A percentile compares a stretch with the other conserved stretches of the same genome.
phyloP scores from a whole-genome alignment of 2,113 vertebrate species.

The Sinocyclocheilus anshuiensis region DNA sequence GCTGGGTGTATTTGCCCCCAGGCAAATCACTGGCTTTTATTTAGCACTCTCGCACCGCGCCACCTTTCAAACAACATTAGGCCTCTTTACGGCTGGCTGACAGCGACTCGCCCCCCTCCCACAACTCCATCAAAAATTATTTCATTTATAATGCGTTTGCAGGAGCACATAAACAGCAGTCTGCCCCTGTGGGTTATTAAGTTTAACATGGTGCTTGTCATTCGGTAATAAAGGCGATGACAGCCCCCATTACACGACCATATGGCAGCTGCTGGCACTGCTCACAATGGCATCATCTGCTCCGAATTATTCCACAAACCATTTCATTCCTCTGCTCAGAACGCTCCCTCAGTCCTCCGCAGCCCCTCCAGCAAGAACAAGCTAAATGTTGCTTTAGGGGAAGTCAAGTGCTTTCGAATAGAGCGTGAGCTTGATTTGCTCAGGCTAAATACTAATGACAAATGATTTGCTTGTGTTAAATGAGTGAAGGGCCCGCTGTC shows the following conservation, averaged over 20 bases:
- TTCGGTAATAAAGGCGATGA: constrained; percentile 81
- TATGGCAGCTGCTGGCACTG: constrained; percentile 77
- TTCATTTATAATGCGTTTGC: constrained; percentile 58
- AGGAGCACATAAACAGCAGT: constrained; percentile 75
- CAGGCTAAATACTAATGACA: constrained; percentile 37
- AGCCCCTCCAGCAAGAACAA: constrained; percentile 38
- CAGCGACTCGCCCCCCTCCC: constrained; percentile 68
- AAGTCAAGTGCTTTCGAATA: constrained; percentile 30
- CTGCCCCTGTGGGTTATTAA: constrained; percentile 72
- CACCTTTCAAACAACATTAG: constrained; percentile 85
- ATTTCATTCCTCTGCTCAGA: constrained; percentile 71
- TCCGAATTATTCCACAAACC: constrained; percentile 75
- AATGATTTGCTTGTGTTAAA: constrained; percentile 32
- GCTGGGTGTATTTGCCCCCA: constrained; percentile 75
- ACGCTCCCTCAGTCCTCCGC: constrained; percentile 34
- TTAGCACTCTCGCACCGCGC: constrained; percentile 71
- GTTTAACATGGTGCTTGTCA: constrained; percentile 81
- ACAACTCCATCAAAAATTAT: constrained; percentile 45
- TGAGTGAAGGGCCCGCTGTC: constrained; percentile 9
- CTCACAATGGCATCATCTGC: constrained; percentile 76
- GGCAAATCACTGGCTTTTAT: constrained; percentile 74
- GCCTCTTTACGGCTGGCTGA: constrained; percentile 70
- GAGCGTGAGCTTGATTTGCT: background rate
- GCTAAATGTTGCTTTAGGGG: constrained; percentile 37
- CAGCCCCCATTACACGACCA: constrained; percentile 80